Evolutionary conservation across 2,888 invertebrate genomes (phyloP), one percentile per base, ranked within the genome.

Genomic region (Caenorhabditis panamensis): DNA sequence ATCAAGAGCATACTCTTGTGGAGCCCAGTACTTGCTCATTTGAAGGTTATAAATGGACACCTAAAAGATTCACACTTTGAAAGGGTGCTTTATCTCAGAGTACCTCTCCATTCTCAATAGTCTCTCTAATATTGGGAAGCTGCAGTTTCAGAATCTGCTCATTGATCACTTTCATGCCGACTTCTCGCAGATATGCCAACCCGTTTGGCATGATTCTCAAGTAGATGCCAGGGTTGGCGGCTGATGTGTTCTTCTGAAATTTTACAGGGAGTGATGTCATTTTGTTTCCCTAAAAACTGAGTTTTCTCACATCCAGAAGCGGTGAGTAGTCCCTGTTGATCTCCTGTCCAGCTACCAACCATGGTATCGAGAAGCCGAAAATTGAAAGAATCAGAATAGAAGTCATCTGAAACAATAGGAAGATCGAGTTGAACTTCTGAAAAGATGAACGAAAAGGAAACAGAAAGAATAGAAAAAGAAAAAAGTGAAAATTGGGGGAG

Each of bases 1-100:
- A 58, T 90, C 90, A 31, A 90, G 78, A 5, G 84, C 80, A 67
- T 90, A 90, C 49, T 90, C 90, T 47, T 88, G 89, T 1, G 90
- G 90, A 2, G 90, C 88, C 90, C 90, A 90, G 67, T 90, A 90
- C 72, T 90, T 90, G 47, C 88, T 87, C 64, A 90, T 86, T 58
- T 82, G 87, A 6, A 89, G 87, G 72, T 88, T 88, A 76, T 84
- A 84, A 22, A 90, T 90, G 9, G 90, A 86, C 11, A 90, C 72
- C 72, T 72, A 37, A 36, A 44, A 2, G 36, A 20, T 22, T n/a
- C n/a, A n/a, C n/a, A n/a, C n/a, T n/a, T n/a, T n/a, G n/a, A n/a
- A n/a, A 28, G n/a, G 20, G 22, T 53, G 18, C 13, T 22, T 13
- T 22, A 56, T 37, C 20, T 20, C 36, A 58, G 16, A 36, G 13